Percentiles rank a stretch among this genome's conserved stretches.
Evolutionary conservation across 2,113 vertebrate genomes (phyloP).

Genomic region (Oreochromis tanganicae): DNA sequence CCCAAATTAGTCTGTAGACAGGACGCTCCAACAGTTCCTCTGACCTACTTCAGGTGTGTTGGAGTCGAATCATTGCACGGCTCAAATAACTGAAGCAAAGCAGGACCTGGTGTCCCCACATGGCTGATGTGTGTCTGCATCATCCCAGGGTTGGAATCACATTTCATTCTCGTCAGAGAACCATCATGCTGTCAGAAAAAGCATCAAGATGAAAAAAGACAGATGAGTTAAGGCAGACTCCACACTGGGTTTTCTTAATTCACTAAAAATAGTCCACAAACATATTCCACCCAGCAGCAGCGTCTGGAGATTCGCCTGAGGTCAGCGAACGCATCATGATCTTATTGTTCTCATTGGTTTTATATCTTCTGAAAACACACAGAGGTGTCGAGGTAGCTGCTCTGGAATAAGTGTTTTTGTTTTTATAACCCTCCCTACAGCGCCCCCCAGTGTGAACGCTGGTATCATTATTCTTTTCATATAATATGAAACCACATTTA

Average conservation of each 20-base stretch:
- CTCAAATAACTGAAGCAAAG: not conserved
- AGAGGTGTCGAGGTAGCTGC: not conserved
- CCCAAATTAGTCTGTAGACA: not conserved
- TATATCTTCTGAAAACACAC: not conserved
- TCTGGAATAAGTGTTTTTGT: not conserved
- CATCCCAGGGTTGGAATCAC: not conserved
- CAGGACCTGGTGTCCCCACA: not conserved
- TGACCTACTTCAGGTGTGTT: not conserved
- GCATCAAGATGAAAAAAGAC: not conserved
- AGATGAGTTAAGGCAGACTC: not conserved
- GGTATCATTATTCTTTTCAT: not conserved
- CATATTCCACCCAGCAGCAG: not conserved
- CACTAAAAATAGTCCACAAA: not conserved
- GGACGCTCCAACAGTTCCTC: not conserved
- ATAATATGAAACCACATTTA: not conserved
- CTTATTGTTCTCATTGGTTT: not conserved
- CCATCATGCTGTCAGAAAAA: not conserved
- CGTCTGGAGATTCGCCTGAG: not conserved
- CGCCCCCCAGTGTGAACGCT: not conserved
- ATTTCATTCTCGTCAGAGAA: not conserved
- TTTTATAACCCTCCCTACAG: not conserved
- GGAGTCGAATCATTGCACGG: not conserved
- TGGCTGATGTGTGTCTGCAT: not conserved
- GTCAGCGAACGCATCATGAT: not conserved
- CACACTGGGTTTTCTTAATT: not conserved